phyloP scores from a whole-genome alignment of 2,113 vertebrate species.

The Gobius niger region DNA sequence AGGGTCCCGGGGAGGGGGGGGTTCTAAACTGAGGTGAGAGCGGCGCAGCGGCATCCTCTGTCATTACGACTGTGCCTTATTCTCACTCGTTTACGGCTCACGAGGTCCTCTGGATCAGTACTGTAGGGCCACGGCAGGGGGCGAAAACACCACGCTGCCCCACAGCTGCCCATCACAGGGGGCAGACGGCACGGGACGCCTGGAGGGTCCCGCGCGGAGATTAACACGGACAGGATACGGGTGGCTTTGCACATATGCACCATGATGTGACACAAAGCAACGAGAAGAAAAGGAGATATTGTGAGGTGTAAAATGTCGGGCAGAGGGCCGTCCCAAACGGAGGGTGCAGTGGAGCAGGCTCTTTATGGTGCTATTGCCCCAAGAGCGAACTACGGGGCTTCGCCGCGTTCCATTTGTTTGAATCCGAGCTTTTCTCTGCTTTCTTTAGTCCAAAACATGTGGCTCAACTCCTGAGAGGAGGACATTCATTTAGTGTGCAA shows the following conservation, averaged over 20 bases:
- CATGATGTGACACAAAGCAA: slow-evolving; percentile 35
- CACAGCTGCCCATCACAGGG: slow-evolving; percentile 28
- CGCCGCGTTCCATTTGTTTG: slow-evolving; percentile 62
- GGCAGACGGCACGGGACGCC: slow-evolving; percentile 8
- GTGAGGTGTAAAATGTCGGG: slow-evolving; percentile 44
- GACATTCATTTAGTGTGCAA: slow-evolving; percentile 77
- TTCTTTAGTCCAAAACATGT: slow-evolving; percentile 56
- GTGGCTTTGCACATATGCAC: slow-evolving; percentile 61
- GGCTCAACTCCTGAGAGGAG: slow-evolving; percentile 55
- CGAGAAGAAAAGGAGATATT: slow-evolving; percentile 25
- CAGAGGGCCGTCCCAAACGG: slow-evolving; percentile 52
- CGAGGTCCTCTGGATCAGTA: slow-evolving; percentile 52
- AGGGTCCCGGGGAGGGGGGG: slow-evolving; percentile 36
- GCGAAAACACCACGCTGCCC: slow-evolving; percentile 51
- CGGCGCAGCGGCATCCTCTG: slow-evolving; percentile 71
- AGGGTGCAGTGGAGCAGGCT: slow-evolving; percentile 57
- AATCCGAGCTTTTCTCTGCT: slow-evolving; percentile 52
- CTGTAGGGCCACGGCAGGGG: slow-evolving; percentile 47
- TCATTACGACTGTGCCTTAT: slow-evolving; percentile 85
- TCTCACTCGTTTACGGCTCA: slow-evolving; percentile 82
- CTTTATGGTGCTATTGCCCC: slow-evolving; percentile 80
- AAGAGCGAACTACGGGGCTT: slow-evolving; percentile 52
- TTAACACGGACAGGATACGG: slow-evolving; percentile 49
- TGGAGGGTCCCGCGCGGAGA: slow-evolving; percentile 47
- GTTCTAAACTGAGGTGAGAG: slow-evolving; percentile 40